phyloP scores from a whole-genome alignment of 2,888 invertebrate species.

The Neoscelio sp. region DNA sequence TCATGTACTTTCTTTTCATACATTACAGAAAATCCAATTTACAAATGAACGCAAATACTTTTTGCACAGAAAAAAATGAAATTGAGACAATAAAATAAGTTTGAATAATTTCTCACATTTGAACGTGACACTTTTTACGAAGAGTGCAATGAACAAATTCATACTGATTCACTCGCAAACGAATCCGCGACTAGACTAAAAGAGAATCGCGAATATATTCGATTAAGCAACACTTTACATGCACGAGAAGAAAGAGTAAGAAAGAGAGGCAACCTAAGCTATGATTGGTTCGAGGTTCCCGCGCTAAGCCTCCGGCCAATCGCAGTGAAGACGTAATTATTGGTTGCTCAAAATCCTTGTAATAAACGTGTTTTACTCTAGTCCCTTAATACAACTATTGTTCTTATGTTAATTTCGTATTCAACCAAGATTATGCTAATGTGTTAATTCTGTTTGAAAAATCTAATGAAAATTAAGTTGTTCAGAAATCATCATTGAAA shows the following conservation, averaged over 20 bases:
- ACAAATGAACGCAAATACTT: no score
- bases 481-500: no score
- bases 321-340: constrained; percentile 73
- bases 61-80: no score
- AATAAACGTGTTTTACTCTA: background rate
- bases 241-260: constrained; percentile 59
- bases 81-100: no score
- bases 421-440: no score
- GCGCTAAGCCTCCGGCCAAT: constrained; percentile 76
- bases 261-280: constrained; percentile 46
- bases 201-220: constrained; percentile 69
- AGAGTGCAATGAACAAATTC: constrained; percentile 24
- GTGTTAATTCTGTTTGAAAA: no score
- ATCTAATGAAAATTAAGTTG: no score
- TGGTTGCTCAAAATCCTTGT: constrained; percentile 70
- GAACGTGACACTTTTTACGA: background rate
- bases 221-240: constrained; percentile 68
- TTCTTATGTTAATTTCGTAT: constrained; percentile 1
- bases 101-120: constrained; percentile 1
- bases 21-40: no score
- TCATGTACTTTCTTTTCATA: no score
- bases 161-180: constrained; percentile 73
- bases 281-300: constrained; percentile 74
- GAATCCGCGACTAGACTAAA: constrained; percentile 78
- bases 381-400: background rate